A percentile compares a stretch with the other conserved stretches of the same genome.
Evolutionary conservation across 2,888 invertebrate species (phyloP).

Genomic region (Lochmaea capreae): DNA sequence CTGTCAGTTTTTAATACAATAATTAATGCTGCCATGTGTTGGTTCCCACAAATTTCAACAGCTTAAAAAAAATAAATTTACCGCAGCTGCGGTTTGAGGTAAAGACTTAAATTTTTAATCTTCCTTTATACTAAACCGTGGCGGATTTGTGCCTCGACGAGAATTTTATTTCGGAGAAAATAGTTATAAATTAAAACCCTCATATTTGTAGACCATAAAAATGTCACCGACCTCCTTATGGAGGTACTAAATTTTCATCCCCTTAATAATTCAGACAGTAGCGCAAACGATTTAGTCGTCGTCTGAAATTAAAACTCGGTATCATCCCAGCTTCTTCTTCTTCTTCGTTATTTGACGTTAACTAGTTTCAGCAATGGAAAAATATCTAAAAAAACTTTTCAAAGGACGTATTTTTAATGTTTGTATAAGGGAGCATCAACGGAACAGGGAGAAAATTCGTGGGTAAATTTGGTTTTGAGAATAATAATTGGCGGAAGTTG

Average conservation of each 20-base stretch:
- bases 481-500: background rate
- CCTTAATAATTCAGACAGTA: constrained; percentile 9
- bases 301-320: constrained; percentile 2
- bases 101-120: background rate
- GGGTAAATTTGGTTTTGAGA: background rate
- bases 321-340: background rate
- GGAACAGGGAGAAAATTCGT: background rate
- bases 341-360: background rate
- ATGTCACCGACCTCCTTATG: background rate
- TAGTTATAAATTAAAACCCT: constrained; percentile 6
- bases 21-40: background rate
- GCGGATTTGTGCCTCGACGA: background rate
- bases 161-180: background rate
- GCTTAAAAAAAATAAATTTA: background rate
- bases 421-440: background rate
- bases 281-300: background rate
- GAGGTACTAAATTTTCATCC: background rate
- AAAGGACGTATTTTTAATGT: background rate
- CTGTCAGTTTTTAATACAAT: background rate
- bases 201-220: constrained; percentile 8
- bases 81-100: background rate
- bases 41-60: background rate
- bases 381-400: background rate
- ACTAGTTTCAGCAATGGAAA: background rate
- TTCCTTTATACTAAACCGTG: background rate